A percentile compares a stretch with the other conserved stretches of the same genome.
phyloP scores from a whole-genome alignment of 1,140 invertebrate genomes.

The Drosophila repleta region DNA sequence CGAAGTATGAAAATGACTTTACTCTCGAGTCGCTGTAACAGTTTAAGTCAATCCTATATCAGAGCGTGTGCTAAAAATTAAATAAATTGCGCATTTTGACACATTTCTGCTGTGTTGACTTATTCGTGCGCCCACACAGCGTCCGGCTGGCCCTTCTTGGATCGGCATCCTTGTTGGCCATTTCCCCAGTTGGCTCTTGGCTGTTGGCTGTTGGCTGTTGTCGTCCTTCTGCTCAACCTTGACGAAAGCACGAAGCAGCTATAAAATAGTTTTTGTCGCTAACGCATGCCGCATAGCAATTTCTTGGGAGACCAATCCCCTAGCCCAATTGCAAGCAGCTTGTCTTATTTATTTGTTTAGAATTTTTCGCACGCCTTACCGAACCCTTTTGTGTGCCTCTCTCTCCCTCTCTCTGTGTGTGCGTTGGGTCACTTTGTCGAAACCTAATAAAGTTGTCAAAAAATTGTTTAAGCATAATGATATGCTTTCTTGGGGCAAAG shows the following conservation, averaged over 20 bases:
- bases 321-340: slow-evolving; percentile 47
- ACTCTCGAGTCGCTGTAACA: slow-evolving; percentile 30
- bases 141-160: neutral
- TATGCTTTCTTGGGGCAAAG: slow-evolving; percentile 74
- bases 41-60: slow-evolving; percentile 49
- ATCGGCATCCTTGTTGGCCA: no score
- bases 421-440: slow-evolving; percentile 57
- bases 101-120: slow-evolving; percentile 81
- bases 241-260: slow-evolving; percentile 77
- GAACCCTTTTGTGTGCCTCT: slow-evolving; percentile 22
- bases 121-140: slow-evolving; percentile 50
- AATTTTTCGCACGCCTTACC: slow-evolving; percentile 74
- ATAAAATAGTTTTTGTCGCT: slow-evolving; percentile 78
- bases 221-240: slow-evolving; percentile 37
- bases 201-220: slow-evolving; percentile 25
- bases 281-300: slow-evolving; percentile 80
- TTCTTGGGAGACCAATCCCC: slow-evolving; percentile 27
- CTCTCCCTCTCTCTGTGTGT: neutral
- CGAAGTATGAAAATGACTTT: slow-evolving; percentile 79
- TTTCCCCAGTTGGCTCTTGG: slow-evolving; percentile 61
- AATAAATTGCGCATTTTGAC: slow-evolving; percentile 82
- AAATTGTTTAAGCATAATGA: slow-evolving; percentile 81
- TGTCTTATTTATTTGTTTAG: slow-evolving; percentile 78
- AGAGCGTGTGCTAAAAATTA: slow-evolving; percentile 69
- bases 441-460: slow-evolving; percentile 80